Percentiles rank a stretch among this genome's conserved stretches.
Conservation (phyloP, 2,113 vertebrate species). For the Eleginops maclovinus region DNA sequence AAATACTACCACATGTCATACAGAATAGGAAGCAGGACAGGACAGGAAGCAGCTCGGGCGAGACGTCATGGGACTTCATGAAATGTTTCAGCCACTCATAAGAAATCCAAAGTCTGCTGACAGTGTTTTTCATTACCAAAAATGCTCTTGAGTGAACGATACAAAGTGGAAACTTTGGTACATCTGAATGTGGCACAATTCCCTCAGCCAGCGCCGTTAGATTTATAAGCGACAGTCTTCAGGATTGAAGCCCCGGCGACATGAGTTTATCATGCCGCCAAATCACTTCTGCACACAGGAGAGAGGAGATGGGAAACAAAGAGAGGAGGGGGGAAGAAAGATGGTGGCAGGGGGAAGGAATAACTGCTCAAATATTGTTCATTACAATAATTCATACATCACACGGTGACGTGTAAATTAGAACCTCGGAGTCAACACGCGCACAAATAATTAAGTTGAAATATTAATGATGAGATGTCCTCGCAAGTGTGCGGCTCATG, state of each 20-base stretch:
- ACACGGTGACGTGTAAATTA: conserved; percentile 76
- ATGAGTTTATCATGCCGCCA: conserved; percentile 44
- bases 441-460: conserved; percentile 83
- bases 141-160: conserved; percentile 13
- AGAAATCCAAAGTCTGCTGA: conserved; percentile 53
- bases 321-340: conserved; percentile 44
- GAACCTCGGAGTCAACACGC: conserved; percentile 75
- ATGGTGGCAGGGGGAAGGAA: conserved; percentile 51
- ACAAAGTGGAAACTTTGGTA: conserved; percentile 43
- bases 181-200: conserved; percentile 15
- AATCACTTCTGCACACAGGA: conserved; percentile 50
- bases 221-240: conserved; percentile 52
- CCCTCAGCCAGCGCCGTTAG: conserved; percentile 42
- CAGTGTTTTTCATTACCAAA: conserved; percentile 21
- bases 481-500: conserved; percentile 73
- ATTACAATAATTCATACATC: conserved; percentile 84
- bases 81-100: conserved; percentile 36
- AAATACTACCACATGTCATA: conserved; percentile 64
- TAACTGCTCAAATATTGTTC: conserved; percentile 76
- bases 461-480: conserved; percentile 82
- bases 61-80: conserved; percentile 28
- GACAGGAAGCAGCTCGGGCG: conserved; percentile 47
- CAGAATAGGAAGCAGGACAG: conserved; percentile 59
- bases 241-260: conserved; percentile 32
- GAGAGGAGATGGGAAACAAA: conserved; percentile 36